phyloP scores from a whole-genome alignment of 2,888 invertebrate genomes.

The Erynnis tages region DNA sequence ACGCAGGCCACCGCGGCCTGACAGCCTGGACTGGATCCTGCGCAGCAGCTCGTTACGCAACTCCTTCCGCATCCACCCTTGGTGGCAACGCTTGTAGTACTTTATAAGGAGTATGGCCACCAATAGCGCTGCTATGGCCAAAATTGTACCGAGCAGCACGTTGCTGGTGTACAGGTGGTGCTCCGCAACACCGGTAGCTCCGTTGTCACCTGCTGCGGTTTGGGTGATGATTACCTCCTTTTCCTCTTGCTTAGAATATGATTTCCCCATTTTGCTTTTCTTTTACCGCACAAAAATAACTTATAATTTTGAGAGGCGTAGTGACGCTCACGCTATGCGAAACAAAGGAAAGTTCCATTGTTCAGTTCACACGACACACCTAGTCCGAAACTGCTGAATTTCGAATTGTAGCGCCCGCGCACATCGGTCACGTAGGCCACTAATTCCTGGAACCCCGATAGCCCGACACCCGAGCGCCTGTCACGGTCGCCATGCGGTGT shows the following conservation, averaged over 20 bases:
- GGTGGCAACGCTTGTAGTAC: neutral
- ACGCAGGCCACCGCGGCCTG: neutral
- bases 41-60: neutral
- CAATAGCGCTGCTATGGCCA: neutral
- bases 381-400: no score
- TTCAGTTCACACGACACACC: no score
- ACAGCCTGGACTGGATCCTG: neutral
- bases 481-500: no score
- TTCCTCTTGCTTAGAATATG: neutral
- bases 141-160: neutral
- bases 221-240: slow-evolving; percentile 1
- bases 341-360: no score
- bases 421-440: no score
- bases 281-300: no score
- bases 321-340: no score
- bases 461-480: no score
- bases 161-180: neutral
- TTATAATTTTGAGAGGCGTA: no score
- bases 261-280: neutral
- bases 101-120: neutral
- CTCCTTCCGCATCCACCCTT: neutral
- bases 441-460: no score
- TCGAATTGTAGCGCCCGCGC: no score
- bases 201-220: neutral
- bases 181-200: neutral